A percentile compares a stretch with the other conserved stretches of the same genome.
Conservation (phyloP, 2,797 vertebrate genomes). For the Linurgus olivaceus region DNA sequence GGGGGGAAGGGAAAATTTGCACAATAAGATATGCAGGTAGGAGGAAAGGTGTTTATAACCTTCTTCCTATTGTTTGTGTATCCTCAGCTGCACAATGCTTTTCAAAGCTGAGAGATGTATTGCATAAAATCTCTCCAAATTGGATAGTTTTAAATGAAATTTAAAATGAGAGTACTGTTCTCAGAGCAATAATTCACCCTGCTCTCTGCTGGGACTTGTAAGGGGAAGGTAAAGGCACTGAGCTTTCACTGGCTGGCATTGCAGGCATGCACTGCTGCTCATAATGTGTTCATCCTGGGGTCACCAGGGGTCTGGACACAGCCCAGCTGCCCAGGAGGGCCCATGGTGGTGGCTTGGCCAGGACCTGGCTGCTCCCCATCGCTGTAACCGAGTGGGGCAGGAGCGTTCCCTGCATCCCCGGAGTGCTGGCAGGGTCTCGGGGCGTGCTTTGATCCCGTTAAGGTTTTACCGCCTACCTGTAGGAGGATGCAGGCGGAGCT, state of each 20-base stretch:
- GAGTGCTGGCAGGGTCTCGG: rapidly evolving
- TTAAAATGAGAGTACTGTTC: neutral
- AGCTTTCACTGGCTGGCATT: neutral
- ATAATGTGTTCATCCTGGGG: rapidly evolving
- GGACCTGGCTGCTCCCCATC: rapidly evolving
- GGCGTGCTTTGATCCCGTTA: rapidly evolving
- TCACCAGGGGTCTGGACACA: rapidly evolving
- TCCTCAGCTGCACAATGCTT: constrained; percentile 43
- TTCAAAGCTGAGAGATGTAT: neutral
- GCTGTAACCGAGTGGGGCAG: rapidly evolving
- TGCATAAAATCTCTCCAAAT: neutral
- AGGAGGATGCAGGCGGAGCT: neutral
- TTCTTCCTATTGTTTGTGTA: constrained; percentile 30
- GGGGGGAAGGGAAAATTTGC: constrained; percentile 38
- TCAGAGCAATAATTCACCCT: neutral
- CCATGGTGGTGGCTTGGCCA: neutral
- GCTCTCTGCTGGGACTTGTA: neutral
- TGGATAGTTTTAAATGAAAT: constrained; percentile 37
- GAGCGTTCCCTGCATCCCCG: rapidly evolving
- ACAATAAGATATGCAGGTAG: constrained; percentile 25
- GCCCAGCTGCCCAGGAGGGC: neutral
- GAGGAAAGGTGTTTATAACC: constrained; percentile 47
- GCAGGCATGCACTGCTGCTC: rapidly evolving
- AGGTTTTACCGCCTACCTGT: neutral
- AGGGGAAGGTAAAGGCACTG: neutral